These are phyloP conservation scores for Diploptera punctata DNA, from an alignment of 2,888 invertebrate genomes.

Conservation along the genomic window DNA sequence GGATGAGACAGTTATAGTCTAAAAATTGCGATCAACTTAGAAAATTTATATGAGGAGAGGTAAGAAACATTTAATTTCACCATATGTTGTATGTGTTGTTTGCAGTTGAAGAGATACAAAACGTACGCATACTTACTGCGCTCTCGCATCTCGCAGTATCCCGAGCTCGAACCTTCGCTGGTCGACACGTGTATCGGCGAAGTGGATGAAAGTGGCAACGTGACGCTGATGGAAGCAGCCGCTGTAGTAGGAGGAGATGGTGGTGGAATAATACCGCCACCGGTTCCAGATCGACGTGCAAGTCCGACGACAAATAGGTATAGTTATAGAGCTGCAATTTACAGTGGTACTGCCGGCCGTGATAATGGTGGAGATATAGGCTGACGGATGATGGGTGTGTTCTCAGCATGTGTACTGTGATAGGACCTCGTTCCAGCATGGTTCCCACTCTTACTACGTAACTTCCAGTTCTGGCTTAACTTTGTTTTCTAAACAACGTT, in stretches of 20 bases:
- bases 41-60: no score
- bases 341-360: conserved; percentile 51
- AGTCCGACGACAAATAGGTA: conserved; percentile 67
- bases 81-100: no score
- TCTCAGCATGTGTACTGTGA: conserved; percentile 74
- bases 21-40: no score
- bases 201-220: conserved; percentile 56
- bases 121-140: conserved; percentile 80
- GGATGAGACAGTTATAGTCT: no score
- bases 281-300: conserved; percentile 44
- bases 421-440: no score
- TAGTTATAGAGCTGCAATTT: conserved; percentile 72
- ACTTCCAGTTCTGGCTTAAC: no score
- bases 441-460: no score
- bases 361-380: conserved; percentile 64
- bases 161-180: conserved; percentile 54
- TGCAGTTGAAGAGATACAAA: conserved; percentile 81
- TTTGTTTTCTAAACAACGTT: no score
- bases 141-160: conserved; percentile 66
- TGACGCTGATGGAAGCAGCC: conserved; percentile 54
- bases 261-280: conserved; percentile 48
- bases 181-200: conserved; percentile 65
- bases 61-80: no score
- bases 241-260: conserved; percentile 57
- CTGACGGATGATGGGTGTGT: conserved; percentile 83